A percentile compares a stretch with the other conserved stretches of the same genome.
Evolutionary conservation across 2,888 invertebrate species (phyloP).

Genomic region (Cabera pusaria): DNA sequence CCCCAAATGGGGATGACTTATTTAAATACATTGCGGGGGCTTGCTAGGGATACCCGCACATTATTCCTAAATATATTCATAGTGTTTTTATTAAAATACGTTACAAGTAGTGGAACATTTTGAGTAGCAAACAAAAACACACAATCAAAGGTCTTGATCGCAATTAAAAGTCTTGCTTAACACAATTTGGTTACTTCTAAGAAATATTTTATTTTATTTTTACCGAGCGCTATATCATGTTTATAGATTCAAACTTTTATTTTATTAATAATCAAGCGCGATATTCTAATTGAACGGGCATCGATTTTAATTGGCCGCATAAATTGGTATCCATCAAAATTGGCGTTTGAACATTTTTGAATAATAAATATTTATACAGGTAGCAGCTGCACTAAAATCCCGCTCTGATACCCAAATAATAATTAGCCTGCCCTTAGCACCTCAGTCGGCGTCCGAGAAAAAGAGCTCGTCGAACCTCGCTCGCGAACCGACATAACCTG

Average conservation of each 20-base stretch:
- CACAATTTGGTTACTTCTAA: no score
- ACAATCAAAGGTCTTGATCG: no score
- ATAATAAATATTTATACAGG: constrained; percentile 83
- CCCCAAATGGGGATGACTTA: constrained; percentile 15
- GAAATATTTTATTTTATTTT: no score
- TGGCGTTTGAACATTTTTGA: constrained; percentile 74
- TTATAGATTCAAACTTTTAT: no score
- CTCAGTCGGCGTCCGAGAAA: constrained; percentile 74
- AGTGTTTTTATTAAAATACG: no score
- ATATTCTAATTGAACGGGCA: constrained; percentile 27
- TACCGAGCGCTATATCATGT: no score
- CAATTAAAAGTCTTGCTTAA: no score
- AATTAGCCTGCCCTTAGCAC: constrained; percentile 83
- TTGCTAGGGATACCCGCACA: no score
- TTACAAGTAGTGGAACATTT: no score
- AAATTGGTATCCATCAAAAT: constrained; percentile 73
- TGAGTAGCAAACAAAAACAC: no score
- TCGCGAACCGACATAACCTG: constrained; percentile 80
- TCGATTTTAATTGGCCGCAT: constrained; percentile 50
- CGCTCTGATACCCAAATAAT: constrained; percentile 81
- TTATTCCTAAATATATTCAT: no score
- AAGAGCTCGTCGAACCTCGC: constrained; percentile 64
- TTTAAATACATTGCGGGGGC: constrained; percentile 14
- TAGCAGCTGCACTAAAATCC: constrained; percentile 82
- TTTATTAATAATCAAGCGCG: constrained; percentile 9